phyloP scores from a whole-genome alignment of 2,888 invertebrate species.

The Rhagonycha fulva region DNA sequence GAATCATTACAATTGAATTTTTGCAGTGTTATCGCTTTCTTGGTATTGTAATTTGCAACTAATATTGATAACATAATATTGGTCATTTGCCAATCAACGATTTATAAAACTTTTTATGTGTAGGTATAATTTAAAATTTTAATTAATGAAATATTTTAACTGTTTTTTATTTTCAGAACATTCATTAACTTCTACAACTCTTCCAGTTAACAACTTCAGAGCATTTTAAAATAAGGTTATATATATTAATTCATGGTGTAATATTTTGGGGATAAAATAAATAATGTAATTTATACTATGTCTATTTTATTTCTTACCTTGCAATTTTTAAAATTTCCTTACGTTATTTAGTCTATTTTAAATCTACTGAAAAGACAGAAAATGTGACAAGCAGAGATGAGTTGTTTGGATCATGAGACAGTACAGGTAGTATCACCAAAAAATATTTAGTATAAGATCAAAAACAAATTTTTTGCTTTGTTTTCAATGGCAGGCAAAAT shows the following conservation, averaged over 20 bases:
- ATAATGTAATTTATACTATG: neutral
- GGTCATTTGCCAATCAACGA: neutral
- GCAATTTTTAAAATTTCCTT: too few relatives aligned
- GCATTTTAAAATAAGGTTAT: too few relatives aligned
- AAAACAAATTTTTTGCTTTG: too few relatives aligned
- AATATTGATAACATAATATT: neutral
- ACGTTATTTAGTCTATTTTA: too few relatives aligned
- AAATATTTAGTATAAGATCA: too few relatives aligned
- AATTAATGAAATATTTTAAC: neutral
- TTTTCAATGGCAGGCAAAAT: too few relatives aligned
- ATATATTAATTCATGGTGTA: neutral
- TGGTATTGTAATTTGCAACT: neutral
- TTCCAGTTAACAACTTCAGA: too few relatives aligned
- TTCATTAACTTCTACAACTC: neutral
- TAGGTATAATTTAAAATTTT: neutral
- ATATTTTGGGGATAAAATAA: neutral
- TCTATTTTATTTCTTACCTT: too few relatives aligned
- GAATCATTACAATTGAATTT: neutral
- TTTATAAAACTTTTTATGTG: neutral
- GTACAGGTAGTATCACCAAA: too few relatives aligned
- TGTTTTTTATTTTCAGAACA: neutral
- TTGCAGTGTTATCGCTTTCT: neutral
- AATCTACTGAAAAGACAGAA: too few relatives aligned
- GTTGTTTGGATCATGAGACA: too few relatives aligned
- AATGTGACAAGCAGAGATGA: too few relatives aligned